Conservation (phyloP, 2,113 vertebrate species). For the Archocentrus centrarchus region DNA sequence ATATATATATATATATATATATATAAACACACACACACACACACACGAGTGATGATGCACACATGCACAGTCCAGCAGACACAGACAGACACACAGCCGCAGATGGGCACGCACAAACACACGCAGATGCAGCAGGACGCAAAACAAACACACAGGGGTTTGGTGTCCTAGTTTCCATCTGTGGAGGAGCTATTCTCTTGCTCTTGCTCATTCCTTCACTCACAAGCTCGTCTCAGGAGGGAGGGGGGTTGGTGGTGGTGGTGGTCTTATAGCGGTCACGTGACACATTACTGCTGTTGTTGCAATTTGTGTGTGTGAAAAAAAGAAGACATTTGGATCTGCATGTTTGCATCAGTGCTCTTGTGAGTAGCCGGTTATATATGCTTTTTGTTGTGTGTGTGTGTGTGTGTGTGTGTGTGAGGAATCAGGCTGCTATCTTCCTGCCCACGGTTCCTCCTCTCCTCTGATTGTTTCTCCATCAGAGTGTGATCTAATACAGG, state of each 20-base stretch:
- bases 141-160: slow-evolving; percentile 70
- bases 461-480: slow-evolving; percentile 58
- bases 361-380: background rate
- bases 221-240: slow-evolving; percentile 52
- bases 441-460: slow-evolving; percentile 26
- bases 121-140: slow-evolving; percentile 56
- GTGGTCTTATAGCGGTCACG: slow-evolving; percentile 54
- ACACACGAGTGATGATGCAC: background rate
- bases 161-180: slow-evolving; percentile 79
- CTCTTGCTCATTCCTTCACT: slow-evolving; percentile 61
- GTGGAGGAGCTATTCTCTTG: slow-evolving; percentile 67
- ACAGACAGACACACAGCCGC: slow-evolving; percentile 32
- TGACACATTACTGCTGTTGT: slow-evolving; percentile 54
- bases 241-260: background rate
- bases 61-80: slow-evolving; percentile 24
- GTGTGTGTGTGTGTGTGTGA: background rate
- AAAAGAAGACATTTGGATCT: slow-evolving; percentile 15
- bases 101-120: slow-evolving; percentile 44
- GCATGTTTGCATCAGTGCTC: slow-evolving; percentile 37
- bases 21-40: background rate
- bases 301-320: slow-evolving; percentile 17
- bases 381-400: background rate
- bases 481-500: slow-evolving; percentile 69
- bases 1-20: no score
- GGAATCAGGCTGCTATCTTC: slow-evolving; percentile 26